Percentiles rank a stretch among this genome's conserved stretches.
These are phyloP conservation scores for Apodemia mormo DNA, from an alignment of 2,888 invertebrate species.

Conservation along the genomic window DNA sequence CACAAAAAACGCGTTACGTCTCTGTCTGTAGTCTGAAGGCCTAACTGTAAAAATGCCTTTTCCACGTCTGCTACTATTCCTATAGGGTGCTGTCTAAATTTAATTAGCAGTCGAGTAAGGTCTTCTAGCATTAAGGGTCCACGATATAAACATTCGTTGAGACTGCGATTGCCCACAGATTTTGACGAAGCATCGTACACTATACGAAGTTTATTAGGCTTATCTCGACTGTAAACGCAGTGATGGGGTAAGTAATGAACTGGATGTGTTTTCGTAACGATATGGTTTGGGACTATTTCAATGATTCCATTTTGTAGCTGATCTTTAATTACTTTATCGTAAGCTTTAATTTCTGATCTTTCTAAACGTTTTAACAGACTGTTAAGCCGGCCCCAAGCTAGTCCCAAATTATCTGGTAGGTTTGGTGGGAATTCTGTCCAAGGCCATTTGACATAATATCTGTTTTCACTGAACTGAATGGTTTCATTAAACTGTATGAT, in stretches of 20 bases:
- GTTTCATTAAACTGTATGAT: no score
- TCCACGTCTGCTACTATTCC: conserved; percentile 41
- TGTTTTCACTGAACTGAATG: no score
- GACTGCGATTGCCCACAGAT: conserved; percentile 31
- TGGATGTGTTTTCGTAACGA: neutral
- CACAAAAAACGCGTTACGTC: no score
- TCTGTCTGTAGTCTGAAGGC: no score
- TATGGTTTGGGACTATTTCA: conserved; percentile 8
- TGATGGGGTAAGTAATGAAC: conserved; percentile 19
- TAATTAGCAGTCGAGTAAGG: conserved; percentile 36
- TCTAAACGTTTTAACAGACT: conserved; percentile 27
- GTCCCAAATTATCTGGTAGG: conserved; percentile 32
- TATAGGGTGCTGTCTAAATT: conserved; percentile 35
- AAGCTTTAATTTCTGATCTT: neutral
- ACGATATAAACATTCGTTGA: conserved; percentile 40
- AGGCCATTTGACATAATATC: no score
- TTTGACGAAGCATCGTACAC: conserved; percentile 39
- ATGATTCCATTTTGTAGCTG: conserved; percentile 26
- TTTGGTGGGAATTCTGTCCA: no score
- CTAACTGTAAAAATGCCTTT: conserved; percentile 41
- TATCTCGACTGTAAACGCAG: neutral
- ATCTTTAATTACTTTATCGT: conserved; percentile 24
- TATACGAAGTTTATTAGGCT: conserved; percentile 29
- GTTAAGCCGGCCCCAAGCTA: conserved; percentile 30
- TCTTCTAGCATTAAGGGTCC: conserved; percentile 41